Evolutionary conservation across 2,113 vertebrate species (phyloP), one percentile per base, ranked within the genome.

Genomic region (Prionailurus viverrinus): DNA sequence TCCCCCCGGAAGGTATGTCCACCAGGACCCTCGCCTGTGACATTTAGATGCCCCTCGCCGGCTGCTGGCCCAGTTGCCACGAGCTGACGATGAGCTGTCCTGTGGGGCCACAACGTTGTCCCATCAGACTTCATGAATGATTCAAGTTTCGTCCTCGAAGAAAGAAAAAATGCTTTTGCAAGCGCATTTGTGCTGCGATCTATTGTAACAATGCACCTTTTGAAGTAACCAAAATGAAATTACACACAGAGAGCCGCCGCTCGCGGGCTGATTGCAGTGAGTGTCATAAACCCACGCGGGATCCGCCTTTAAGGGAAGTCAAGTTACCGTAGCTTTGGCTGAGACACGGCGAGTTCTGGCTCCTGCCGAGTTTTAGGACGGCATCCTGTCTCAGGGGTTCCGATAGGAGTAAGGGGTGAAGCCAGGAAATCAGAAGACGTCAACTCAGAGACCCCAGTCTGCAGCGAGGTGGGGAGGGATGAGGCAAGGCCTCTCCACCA

Each of bases 51-150:
- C 13, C 1, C 29, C 66, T 53, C 5, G 8, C 25, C 5, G 45
- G 45, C 8, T 55, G 48, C 7, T 2, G 27, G 13, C 4, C 4
- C 4, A 4, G 15, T n/a, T 1, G 29, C 14, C 89, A 1, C 76
- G 2, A 11, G 51, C 53, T 41, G n/a, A 27, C 1, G 0, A 4
- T 7, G 80, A 27, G 23, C 13, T 39, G 13, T 29, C n/a, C 55
- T 2, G 7, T 0, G n/a, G 36, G 33, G 21, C 12, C 2, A 1
- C 36, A 5, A 5, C 0, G 4, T 61, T 51, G 7, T 12, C 68
- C 23, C 18, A 15, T 23, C 29, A 58, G 41, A 74, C 13, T 16
- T 29, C 15, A 11, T 25, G 3, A 23, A 8, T 18, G 18, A 19
- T 55, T 41, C 19, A 27, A 51, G 41, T 39, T 65, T 85, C 48